Conservation (phyloP, 2,113 vertebrate species). For the Gopherus flavomarginatus region DNA sequence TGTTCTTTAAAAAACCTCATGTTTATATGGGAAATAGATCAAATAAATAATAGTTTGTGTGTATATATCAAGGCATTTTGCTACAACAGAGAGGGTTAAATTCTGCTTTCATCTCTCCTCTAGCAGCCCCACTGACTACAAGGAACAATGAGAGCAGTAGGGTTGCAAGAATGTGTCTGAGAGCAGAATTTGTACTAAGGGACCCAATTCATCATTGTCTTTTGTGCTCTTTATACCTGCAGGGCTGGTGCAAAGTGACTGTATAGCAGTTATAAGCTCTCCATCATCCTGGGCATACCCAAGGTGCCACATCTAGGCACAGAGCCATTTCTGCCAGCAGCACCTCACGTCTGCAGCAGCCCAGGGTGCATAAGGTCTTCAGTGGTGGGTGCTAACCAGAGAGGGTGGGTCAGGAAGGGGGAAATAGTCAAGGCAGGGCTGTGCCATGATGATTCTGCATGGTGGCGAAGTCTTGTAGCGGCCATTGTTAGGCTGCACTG, state of each 20-base stretch:
- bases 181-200: neutral
- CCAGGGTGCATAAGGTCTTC: neutral
- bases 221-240: neutral
- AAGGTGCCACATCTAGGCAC: neutral
- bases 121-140: neutral
- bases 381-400: neutral
- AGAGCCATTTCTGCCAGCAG: neutral
- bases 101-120: neutral
- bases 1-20: neutral
- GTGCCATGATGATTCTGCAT: neutral
- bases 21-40: constrained; percentile 16
- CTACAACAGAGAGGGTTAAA: neutral
- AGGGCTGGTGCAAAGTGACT: neutral
- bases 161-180: neutral
- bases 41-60: constrained; percentile 4
- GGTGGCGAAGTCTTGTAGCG: neutral
- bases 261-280: neutral
- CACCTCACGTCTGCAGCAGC: neutral
- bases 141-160: neutral
- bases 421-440: neutral
- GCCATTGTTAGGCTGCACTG: neutral
- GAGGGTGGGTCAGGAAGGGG: neutral
- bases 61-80: constrained; percentile 11
- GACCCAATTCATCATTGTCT: neutral
- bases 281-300: neutral